These are phyloP conservation scores for Tenrec ecaudatus DNA, from an alignment of 2,113 vertebrate genomes.

Conservation along the genomic window DNA sequence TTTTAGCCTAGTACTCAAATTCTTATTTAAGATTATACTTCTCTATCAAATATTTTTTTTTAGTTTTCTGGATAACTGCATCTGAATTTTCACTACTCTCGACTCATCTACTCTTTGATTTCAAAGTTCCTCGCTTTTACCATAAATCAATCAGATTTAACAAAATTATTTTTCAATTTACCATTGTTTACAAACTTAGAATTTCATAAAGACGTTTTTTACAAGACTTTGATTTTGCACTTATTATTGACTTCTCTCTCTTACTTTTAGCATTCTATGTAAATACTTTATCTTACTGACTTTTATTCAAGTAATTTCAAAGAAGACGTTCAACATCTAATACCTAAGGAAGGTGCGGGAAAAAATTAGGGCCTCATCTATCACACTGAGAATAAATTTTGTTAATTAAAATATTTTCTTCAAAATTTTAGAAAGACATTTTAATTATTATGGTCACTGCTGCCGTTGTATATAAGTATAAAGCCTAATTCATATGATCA, in stretches of 20 bases:
- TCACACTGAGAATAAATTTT: not conserved
- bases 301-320: not conserved
- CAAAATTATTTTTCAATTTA: too few species aligned
- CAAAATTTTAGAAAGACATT: not conserved
- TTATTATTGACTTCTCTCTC: not conserved
- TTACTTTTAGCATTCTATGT: not conserved
- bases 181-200: too few species aligned
- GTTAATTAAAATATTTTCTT: not conserved
- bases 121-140: too few species aligned
- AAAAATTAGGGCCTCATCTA: not conserved
- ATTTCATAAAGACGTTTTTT: too few species aligned
- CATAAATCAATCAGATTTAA: too few species aligned
- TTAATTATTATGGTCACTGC: not conserved
- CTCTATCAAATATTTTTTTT: not conserved
- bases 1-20: not conserved
- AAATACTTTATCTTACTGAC: not conserved
- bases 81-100: too few species aligned
- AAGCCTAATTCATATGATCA: not conserved
- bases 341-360: not conserved
- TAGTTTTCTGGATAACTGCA: too few species aligned
- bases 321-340: not conserved
- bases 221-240: too few species aligned
- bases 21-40: not conserved
- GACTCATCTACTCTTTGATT: too few species aligned
- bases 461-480: not conserved